A percentile compares a stretch with the other conserved stretches of the same genome.
Evolutionary conservation across 2,113 vertebrate species (phyloP).

Genomic region (Malurus cyaneus): DNA sequence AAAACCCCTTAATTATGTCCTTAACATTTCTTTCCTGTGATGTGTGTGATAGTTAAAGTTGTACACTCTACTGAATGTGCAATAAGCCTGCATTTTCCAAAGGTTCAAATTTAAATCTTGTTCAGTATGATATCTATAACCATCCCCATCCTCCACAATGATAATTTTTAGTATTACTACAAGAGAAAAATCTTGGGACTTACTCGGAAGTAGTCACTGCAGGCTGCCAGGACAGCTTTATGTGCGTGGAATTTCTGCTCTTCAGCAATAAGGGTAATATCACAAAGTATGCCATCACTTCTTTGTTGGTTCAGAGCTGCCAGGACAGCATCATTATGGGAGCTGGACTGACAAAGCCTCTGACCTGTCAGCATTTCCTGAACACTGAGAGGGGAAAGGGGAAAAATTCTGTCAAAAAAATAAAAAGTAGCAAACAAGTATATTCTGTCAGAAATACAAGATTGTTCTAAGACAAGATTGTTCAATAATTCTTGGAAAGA

Average conservation of each 20-base stretch:
- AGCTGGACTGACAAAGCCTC: slow-evolving; percentile 94
- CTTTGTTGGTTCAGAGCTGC: slow-evolving; percentile 95
- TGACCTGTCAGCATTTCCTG: slow-evolving; percentile 97
- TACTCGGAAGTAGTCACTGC: slow-evolving; percentile 97
- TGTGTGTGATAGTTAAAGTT: background rate
- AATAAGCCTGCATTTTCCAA: background rate
- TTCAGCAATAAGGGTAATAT: slow-evolving; percentile 92
- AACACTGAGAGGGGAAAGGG: slow-evolving; percentile 66
- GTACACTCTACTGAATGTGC: background rate
- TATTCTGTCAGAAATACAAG: background rate
- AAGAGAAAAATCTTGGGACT: slow-evolving; percentile 60
- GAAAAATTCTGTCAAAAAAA: background rate
- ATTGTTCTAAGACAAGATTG: background rate
- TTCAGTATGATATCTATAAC: background rate
- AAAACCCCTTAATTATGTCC: background rate
- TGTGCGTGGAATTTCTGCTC: slow-evolving; percentile 97
- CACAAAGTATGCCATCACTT: slow-evolving; percentile 92
- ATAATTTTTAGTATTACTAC: background rate
- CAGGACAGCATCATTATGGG: slow-evolving; percentile 91
- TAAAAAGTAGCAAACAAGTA: background rate
- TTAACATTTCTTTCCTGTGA: background rate
- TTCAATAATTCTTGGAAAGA: background rate
- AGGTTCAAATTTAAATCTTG: background rate
- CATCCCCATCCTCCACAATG: background rate
- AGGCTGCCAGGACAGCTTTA: slow-evolving; percentile 94